Conservation (phyloP, 2,113 vertebrate genomes). For the Daphoenositta chrysoptera region DNA sequence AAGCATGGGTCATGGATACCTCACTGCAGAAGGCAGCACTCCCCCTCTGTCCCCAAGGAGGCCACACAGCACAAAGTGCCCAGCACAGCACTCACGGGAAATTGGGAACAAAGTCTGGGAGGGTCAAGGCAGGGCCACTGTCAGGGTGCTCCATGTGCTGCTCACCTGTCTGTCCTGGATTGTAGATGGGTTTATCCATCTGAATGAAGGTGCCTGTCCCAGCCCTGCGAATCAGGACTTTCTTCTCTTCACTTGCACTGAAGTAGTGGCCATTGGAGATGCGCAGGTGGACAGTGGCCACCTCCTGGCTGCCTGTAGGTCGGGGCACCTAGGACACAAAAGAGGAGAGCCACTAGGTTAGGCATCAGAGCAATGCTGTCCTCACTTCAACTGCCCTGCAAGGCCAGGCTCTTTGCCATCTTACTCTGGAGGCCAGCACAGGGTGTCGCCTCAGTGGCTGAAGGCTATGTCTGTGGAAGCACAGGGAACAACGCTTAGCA, state of each 20-base stretch:
- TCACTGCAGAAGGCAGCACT: background rate
- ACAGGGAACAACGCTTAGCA: accelerated
- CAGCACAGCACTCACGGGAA: accelerated
- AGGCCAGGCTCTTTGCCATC: background rate
- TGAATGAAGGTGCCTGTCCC: conserved; percentile 60
- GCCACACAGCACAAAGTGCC: background rate
- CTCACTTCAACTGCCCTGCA: accelerated
- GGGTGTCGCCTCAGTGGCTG: background rate
- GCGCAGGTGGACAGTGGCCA: background rate
- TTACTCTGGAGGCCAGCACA: background rate
- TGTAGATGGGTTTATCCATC: conserved; percentile 49
- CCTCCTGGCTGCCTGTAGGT: conserved; percentile 3
- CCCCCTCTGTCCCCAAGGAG: accelerated
- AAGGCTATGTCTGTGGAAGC: background rate
- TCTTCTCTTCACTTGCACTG: conserved; percentile 42
- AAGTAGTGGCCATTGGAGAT: conserved; percentile 41
- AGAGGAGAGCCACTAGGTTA: background rate
- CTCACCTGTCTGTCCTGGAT: conserved; percentile 23
- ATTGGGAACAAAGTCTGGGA: background rate
- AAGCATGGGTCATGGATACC: background rate
- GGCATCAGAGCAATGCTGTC: background rate
- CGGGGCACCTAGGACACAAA: background rate
- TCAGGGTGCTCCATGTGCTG: accelerated
- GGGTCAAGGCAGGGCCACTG: background rate
- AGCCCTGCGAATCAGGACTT: conserved; percentile 54